Conservation (phyloP, 2,888 invertebrate genomes). For the Dryococelus australis region DNA sequence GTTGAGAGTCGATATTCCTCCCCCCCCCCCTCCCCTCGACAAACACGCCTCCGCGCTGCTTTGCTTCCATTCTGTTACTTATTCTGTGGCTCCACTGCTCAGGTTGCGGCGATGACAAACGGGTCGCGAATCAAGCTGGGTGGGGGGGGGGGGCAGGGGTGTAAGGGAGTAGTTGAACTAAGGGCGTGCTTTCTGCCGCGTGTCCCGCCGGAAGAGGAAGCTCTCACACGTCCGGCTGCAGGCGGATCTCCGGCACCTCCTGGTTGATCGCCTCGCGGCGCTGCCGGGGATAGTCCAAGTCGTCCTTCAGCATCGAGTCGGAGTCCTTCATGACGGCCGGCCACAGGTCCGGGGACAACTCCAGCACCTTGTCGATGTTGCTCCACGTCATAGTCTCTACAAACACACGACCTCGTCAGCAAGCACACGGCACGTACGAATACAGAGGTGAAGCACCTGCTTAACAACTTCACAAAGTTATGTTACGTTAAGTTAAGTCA, state of each 20-base stretch:
- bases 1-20: too few relatives aligned
- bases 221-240: slow-evolving; percentile 30
- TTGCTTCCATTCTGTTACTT: too few relatives aligned
- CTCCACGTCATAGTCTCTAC: slow-evolving; percentile 29
- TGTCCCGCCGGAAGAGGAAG: not conserved
- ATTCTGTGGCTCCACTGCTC: too few relatives aligned
- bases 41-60: too few relatives aligned
- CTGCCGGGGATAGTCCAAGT: slow-evolving; percentile 27
- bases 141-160: not conserved
- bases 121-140: too few relatives aligned
- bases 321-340: slow-evolving; percentile 34
- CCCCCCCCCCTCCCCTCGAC: too few relatives aligned
- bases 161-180: not conserved
- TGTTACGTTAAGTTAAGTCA: too few relatives aligned
- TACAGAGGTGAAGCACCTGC: too few relatives aligned
- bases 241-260: slow-evolving; percentile 31
- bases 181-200: not conserved
- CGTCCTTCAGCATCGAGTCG: slow-evolving; percentile 26
- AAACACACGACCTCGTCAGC: not conserved
- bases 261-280: slow-evolving; percentile 13
- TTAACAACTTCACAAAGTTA: too few relatives aligned
- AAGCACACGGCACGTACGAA: too few relatives aligned
- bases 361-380: slow-evolving; percentile 40
- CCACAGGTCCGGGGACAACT: slow-evolving; percentile 41
- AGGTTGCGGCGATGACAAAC: too few relatives aligned